Evolutionary conservation across 2,888 invertebrate genomes (phyloP).

Genomic region (Lamellibrachia columna): DNA sequence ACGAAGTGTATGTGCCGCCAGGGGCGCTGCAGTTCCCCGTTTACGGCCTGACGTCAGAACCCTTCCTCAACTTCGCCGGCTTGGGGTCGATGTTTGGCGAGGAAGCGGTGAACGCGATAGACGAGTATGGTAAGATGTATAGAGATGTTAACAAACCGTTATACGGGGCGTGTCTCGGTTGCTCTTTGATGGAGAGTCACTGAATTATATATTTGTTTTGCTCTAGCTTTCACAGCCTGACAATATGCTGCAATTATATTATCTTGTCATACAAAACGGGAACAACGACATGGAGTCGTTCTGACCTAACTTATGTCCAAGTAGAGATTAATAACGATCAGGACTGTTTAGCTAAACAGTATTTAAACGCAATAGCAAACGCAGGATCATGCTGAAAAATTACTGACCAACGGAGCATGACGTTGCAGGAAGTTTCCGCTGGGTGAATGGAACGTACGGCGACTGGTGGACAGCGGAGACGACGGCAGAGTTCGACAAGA

Average conservation of each 20-base stretch:
- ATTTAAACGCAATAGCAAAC: neutral
- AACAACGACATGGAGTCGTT: too few species aligned
- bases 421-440: constrained; percentile 24
- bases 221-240: too few species aligned
- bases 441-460: constrained; percentile 43
- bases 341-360: too few species aligned
- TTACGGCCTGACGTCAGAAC: constrained; percentile 51
- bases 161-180: neutral
- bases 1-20: constrained; percentile 56
- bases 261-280: too few species aligned
- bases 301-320: too few species aligned
- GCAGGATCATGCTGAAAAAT: neutral
- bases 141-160: neutral
- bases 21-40: constrained; percentile 58
- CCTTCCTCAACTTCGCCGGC: constrained; percentile 56
- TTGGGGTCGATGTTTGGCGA: constrained; percentile 53
- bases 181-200: too few species aligned
- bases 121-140: constrained; percentile 49
- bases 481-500: constrained; percentile 40
- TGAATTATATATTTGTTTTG: too few species aligned
- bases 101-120: constrained; percentile 51
- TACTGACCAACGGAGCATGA: constrained; percentile 17
- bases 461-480: constrained; percentile 56
- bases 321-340: too few species aligned
- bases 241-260: too few species aligned